Base-by-base conservation (phyloP, 2,797 vertebrate genomes). In the Antrozous pallidus region DNA sequence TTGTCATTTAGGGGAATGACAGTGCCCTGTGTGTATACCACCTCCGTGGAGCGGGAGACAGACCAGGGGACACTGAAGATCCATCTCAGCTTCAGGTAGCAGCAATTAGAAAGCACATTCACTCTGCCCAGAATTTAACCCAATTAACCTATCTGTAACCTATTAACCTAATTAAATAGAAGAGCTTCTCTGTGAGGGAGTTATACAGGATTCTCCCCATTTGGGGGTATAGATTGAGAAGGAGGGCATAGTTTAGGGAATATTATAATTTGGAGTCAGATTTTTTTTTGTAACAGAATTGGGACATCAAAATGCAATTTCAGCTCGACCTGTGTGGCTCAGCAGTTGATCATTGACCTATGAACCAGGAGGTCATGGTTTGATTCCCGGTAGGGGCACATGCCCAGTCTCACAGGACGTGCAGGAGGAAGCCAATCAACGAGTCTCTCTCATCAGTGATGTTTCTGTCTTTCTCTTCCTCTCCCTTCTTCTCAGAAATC, bases 141-240 rank as follows among this genome's bases (percentile, higher is more conserved):
- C 93, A 97, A 96, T 97, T 97, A 97, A 96, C 97, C 97, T 97
- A 97, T 97, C 96, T 96, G 94, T 97, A 97, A 97, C 97, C 97
- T 97, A 97, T 97, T 97, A 97, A 97, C 97, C 97, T 97, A 97
- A 97, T 97, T 97, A 97, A 96, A 95, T 77, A 89, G 75, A 92
- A 93, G 85, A 67, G 49, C 49, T 87, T 73, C 83, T 97, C 85
- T 70, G 56, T 51, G 47, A 94, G 81, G 80, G 75, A 93, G 22
- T 36, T 26, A 33, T n/a, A 31, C 33, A 92, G 88, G 90, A 77
- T 79, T 95, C 86, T 84, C 69, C 38, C 75, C 40, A 71, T 87
- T 91, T 36, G 36, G 85, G 93, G 47, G 73, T 26, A 36, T 58
- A 85, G 22, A 20, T 51, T 70, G 45, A 69, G 84, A 85, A 94